Conservation (phyloP, 2,113 vertebrate species). For the Castor canadensis region DNA sequence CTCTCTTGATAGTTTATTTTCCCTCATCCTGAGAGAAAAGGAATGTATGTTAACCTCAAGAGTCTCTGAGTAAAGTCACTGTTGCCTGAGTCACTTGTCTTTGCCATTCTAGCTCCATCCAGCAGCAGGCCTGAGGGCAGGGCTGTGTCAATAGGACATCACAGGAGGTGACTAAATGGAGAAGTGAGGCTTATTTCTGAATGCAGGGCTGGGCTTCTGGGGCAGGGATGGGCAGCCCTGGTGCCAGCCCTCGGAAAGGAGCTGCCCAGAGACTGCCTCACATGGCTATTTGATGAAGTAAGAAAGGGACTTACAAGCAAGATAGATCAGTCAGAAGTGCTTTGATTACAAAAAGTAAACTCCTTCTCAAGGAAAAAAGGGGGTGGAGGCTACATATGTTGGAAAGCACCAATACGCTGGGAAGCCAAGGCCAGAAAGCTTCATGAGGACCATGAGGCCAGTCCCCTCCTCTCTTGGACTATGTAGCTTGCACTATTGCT, state of each 20-base stretch:
- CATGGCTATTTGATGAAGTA: not conserved
- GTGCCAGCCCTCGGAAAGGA: not conserved
- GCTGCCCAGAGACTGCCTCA: not conserved
- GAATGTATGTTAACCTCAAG: too few species aligned
- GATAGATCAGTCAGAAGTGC: not conserved
- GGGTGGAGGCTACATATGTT: not conserved
- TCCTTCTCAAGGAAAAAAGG: not conserved
- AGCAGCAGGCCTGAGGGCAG: too few species aligned
- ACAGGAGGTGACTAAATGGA: not conserved
- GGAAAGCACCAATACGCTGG: not conserved
- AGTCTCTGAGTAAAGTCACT: too few species aligned
- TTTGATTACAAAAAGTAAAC: not conserved
- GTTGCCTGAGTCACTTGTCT: too few species aligned
- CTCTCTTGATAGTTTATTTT: not conserved
- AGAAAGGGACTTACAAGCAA: not conserved
- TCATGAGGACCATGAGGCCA: not conserved
- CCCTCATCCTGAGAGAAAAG: too few species aligned
- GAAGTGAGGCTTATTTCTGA: not conserved
- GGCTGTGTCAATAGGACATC: not conserved
- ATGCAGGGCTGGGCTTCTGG: not conserved
- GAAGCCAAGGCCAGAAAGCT: not conserved
- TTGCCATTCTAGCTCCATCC: too few species aligned
- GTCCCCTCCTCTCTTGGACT: not conserved
- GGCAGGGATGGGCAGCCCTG: not conserved
- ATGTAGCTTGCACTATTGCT: not conserved